Evolutionary conservation across 2,113 vertebrate species (phyloP), one percentile per base, ranked within the genome.

Genomic region (Melozone crissalis): DNA sequence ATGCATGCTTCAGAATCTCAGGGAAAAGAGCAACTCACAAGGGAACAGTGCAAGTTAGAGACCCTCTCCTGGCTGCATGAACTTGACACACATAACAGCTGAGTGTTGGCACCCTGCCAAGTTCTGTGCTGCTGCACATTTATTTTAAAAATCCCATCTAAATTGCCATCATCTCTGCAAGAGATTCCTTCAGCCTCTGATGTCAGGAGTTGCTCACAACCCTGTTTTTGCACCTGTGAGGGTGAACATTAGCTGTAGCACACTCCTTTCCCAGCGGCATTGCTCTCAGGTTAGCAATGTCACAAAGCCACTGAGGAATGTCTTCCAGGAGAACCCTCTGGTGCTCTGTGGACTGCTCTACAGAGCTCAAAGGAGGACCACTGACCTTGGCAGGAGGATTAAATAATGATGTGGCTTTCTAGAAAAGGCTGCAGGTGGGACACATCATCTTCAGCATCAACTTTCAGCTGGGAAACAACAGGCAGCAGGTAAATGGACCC

Each of bases 71-170:
- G 39, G 23, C 7, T 54, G 5, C 37, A 26, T 24, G 27, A 87
- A 74, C 11, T 21, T 39, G 41, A 87, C 6, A 37, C 0, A 1
- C 4, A 1, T 7, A 71, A 74, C 11, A 71, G 16, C 26, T 26
- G 5, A 74, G 12, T 6, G 4, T 17, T 14, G 8, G 13, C 28
- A 79, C 3, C 7, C n/a, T 39, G n/a, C 12, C 30, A 85, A 79
- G 26, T 43, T 54, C 35, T 43, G 15, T 20, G 26, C 51, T 71
- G 35, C 20, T 26, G 26, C 20, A 51, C 4, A 7, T 5, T 3
- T 13, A 46, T 14, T 35, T 46, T 27, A 73, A 52, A 80, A 62
- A 6, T 0, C 4, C 7, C 35, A 49, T 19, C 14, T 47, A n/a
- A 87, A 33, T 26, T 57, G 76, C 37, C 1, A 7, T 21, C 61